Evolutionary conservation across 30 jellyfish, hydroid and myxozoan species (phyloP), one percentile per base, ranked within the genome.

Genomic region (Clytia hemisphaerica): DNA sequence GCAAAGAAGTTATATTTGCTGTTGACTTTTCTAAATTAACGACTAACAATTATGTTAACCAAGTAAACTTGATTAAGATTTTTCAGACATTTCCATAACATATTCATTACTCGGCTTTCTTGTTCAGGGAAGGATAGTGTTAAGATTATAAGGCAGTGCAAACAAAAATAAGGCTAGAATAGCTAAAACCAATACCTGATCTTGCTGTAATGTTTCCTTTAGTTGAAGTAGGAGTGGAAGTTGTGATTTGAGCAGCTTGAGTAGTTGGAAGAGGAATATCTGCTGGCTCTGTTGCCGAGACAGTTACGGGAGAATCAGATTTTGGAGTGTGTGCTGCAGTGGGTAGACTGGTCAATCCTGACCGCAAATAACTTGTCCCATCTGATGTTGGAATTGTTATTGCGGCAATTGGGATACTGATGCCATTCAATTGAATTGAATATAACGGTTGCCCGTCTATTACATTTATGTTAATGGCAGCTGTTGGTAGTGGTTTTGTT

Each of bases 391-490:
- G 81, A 24, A 69, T 49, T 18, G 81, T 69, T 51, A 88, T 61
- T 6, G 94, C 83, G 6, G 97, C 84, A 18, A 88, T 61, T 1
- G 97, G 97, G 6, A 88, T 80, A 0, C 84, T 79, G 45, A 79
- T 93, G 7, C 94, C 94, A 37, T 58, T 80, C 58, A 88, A 73
- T 31, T 88, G 97, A 37, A 88, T 66, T 35, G 97, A 53, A 51
- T 88, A 88, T 73, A 88, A 49, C 51, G 82, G 93, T n/a, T 86
- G 48, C 44, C 97, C 97, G 26, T 67, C 61, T 18, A 76, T 31
- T 26, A 80, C 49, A 25, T 69, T 50, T 33, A 69, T 45, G 4
- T 69, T 69, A 53, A 69, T 69, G 26, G 81, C 77, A 69, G 81
- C 81, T 4, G 49, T 55, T 1, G 81, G 81, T 10, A 61, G 30